phyloP scores from a whole-genome alignment of 2,888 invertebrate genomes.

The Urechis unicinctus region DNA sequence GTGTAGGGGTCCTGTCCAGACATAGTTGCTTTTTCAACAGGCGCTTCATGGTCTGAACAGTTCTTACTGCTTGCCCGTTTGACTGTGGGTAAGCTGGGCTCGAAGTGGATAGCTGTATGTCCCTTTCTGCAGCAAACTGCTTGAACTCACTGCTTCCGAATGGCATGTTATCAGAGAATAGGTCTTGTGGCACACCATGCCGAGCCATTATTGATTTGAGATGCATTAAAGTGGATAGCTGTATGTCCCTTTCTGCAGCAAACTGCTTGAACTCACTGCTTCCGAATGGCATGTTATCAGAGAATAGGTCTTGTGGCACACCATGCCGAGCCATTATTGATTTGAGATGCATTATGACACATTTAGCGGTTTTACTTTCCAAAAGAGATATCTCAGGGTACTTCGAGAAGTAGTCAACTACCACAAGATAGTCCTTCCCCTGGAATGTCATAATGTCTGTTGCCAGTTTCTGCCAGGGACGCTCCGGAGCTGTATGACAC shows the following conservation, averaged over 20 bases:
- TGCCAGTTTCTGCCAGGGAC: slow-evolving; percentile 19
- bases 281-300: slow-evolving; percentile 21
- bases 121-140: no score
- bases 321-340: slow-evolving; percentile 18
- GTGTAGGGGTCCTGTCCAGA: slow-evolving; percentile 15
- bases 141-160: slow-evolving; percentile 10
- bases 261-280: slow-evolving; percentile 9
- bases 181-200: slow-evolving; percentile 18
- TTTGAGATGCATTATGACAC: slow-evolving; percentile 9
- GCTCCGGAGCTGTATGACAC: slow-evolving; percentile 8
- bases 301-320: slow-evolving; percentile 16
- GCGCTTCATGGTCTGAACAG: slow-evolving; percentile 14
- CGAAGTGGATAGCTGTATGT: no score
- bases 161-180: slow-evolving; percentile 22
- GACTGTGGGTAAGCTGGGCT: slow-evolving; percentile 14
- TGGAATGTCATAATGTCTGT: slow-evolving; percentile 14
- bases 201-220: no score
- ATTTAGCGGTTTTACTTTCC: slow-evolving; percentile 15
- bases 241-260: no score
- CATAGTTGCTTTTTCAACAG: slow-evolving; percentile 15
- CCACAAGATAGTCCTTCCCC: slow-evolving; percentile 15
- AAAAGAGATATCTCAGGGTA: slow-evolving; percentile 19
- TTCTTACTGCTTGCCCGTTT: slow-evolving; percentile 16
- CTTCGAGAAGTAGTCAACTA: slow-evolving; percentile 23
- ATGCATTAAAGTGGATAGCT: slow-evolving; percentile 11